Evolutionary conservation across 2,797 vertebrate species (phyloP).

Genomic region (Phrynocephalus guinanensis): DNA sequence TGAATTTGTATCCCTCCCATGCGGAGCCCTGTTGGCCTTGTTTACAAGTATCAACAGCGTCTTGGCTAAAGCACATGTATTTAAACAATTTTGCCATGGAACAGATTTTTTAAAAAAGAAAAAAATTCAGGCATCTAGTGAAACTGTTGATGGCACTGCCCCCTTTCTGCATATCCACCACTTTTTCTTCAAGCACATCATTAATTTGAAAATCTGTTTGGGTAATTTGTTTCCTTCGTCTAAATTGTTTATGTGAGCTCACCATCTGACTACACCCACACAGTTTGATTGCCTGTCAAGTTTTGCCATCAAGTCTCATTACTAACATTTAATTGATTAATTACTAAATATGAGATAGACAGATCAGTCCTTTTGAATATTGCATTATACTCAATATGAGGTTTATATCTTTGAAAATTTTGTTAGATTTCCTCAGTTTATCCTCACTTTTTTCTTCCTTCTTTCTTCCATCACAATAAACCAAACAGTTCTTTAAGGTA

Average conservation of each 20-base stretch:
- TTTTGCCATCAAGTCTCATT: constrained; percentile 35
- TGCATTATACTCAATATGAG: background rate
- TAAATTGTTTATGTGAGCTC: constrained; percentile 38
- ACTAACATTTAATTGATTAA: constrained; percentile 25
- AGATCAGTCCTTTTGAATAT: background rate
- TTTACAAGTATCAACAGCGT: background rate
- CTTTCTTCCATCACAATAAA: background rate
- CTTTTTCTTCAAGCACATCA: constrained; percentile 5
- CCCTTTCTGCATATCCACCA: constrained; percentile 27
- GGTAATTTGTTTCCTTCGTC: constrained; percentile 30
- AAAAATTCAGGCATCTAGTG: background rate
- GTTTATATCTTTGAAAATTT: background rate
- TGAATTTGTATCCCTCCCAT: background rate
- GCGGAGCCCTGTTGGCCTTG: background rate
- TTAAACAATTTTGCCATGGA: background rate
- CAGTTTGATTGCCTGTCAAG: constrained; percentile 13
- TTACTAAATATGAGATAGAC: constrained; percentile 9
- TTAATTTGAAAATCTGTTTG: constrained; percentile 37
- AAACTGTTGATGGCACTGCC: background rate
- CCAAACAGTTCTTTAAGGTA: background rate
- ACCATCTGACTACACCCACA: constrained; percentile 35
- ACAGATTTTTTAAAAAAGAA: background rate
- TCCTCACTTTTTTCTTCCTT: background rate
- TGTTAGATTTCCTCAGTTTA: background rate
- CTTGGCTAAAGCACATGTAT: background rate